These are phyloP conservation scores for Drosophila multiciliata DNA, from an alignment of 2,888 invertebrate species.

Conservation along the genomic window DNA sequence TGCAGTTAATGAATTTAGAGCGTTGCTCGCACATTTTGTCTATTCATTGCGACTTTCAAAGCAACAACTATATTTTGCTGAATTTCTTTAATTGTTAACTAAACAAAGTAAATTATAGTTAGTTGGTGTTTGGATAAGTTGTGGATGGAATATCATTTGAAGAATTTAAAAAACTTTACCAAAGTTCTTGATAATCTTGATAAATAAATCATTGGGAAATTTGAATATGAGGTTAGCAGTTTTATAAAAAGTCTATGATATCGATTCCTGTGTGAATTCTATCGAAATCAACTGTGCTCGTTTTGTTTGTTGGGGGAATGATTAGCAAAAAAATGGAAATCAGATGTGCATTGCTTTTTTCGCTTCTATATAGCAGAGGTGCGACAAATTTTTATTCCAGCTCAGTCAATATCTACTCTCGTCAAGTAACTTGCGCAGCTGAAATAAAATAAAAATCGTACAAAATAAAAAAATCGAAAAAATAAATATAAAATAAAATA, in stretches of 20 bases:
- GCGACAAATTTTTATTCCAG: background rate
- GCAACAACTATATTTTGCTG: slow-evolving; percentile 32
- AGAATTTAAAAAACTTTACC: background rate
- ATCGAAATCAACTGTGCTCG: background rate
- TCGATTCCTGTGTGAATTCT: background rate
- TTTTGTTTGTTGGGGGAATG: background rate
- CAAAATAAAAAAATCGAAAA: too few relatives aligned
- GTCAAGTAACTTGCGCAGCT: background rate
- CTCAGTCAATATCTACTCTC: background rate
- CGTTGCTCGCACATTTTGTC: slow-evolving; percentile 31
- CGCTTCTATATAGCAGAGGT: background rate
- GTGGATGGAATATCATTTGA: too few relatives aligned
- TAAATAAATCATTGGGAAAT: background rate
- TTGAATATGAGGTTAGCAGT: background rate
- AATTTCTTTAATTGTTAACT: slow-evolving; percentile 28
- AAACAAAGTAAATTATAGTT: slow-evolving; percentile 37
- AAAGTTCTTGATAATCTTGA: background rate
- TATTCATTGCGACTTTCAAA: slow-evolving; percentile 21
- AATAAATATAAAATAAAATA: too few relatives aligned
- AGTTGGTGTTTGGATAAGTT: background rate
- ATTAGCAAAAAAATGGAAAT: background rate
- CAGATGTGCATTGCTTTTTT: background rate
- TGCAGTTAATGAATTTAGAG: slow-evolving; percentile 77
- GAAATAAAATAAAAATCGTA: too few relatives aligned
- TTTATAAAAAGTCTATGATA: background rate